Evolutionary conservation across 2,888 invertebrate genomes (phyloP), one percentile per base, ranked within the genome.

Genomic region (Dryobotodes eremita): DNA sequence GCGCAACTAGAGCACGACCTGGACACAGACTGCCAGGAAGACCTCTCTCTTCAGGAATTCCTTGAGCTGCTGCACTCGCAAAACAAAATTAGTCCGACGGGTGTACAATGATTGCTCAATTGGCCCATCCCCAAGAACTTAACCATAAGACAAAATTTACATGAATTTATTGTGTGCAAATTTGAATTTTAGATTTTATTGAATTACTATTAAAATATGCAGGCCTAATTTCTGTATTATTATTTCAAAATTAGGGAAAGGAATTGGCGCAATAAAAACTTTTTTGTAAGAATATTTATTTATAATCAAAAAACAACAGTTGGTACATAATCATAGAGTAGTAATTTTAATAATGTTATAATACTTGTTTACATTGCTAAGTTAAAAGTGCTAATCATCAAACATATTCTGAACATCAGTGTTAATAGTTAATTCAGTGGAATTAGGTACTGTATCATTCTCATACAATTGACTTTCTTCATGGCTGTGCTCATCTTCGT

Each of bases 21-120:
- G 86, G 97, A 97, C 81, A 97, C 97, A 10, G 97, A 97, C 82
- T 97, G 97, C 79, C 97, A 97, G 88, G 97, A 97, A 86, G 97
- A 97, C 71, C 90, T 97, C 68, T 97, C 97, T 31, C 93, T 97
- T 13, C 97, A 97, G 85, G 97, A 97, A 87, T 97, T 97, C 81
- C 92, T 96, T 55, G 96, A 97, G 89, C 92, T 97, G 42, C 91
- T 97, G 70, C 96, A 97, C 79, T 96, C 97, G 31, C 97, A 97
- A 90, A 97, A 95, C 86, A 96, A 96, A 93, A 91, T 95, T 82
- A 93, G 92, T 85, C 90, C 91, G n/a, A 95, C 94, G 79, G 92
- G 95, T 83, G 94, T 95, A 82, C 95, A 96, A 92, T 96, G 92
- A 96, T 92, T 87, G 79, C 76, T 86, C 86, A 84, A 76, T 81